Evolutionary conservation across 2,797 vertebrate species (phyloP), one percentile per base, ranked within the genome.

Genomic region (Threskiornis aethiopicus): DNA sequence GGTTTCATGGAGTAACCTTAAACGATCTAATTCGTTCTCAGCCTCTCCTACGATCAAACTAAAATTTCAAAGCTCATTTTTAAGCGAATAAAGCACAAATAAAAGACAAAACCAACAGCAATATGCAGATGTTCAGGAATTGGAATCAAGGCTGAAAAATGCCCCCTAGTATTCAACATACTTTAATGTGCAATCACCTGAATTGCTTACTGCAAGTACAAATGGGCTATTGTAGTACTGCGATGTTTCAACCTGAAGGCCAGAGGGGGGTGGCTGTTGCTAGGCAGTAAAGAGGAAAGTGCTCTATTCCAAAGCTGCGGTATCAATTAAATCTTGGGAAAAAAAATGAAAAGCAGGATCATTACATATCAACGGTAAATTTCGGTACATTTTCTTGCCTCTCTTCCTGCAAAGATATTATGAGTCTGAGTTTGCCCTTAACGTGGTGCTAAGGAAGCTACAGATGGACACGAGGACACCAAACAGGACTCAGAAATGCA

Each of bases 121-220:
- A 87, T 28, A 76, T 10, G 21, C 51, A 96, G 90, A 95, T 96
- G 72, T 44, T 94, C 44, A 89, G 51, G 47, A 93, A 89, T 6
- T 58, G 51, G 67, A 97, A 93, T 77, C 66, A 76, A 96, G 87
- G 80, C 29, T 91, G 65, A 88, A 96, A 95, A 93, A 94, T 87
- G 25, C 12, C 91, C 90, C 66, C 67, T 52, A 61, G 71, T 87
- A 90, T 79, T 87, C 41, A 89, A 55, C 54, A 54, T 6, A 16
- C 44, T 92, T 89, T 91, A 87, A 91, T 87, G 83, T 54, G 76
- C 59, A 90, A 84, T 95, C 91, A 97, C 94, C 91, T 94, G 93
- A 96, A 95, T 69, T 95, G 81, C 57, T 69, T 41, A 64, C 51
- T 90, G 90, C 87, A 89, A 78, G 69, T 72, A 95, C 41, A 86